Base-by-base conservation (phyloP, 2,888 invertebrate species). In the Merodon equestris region DNA sequence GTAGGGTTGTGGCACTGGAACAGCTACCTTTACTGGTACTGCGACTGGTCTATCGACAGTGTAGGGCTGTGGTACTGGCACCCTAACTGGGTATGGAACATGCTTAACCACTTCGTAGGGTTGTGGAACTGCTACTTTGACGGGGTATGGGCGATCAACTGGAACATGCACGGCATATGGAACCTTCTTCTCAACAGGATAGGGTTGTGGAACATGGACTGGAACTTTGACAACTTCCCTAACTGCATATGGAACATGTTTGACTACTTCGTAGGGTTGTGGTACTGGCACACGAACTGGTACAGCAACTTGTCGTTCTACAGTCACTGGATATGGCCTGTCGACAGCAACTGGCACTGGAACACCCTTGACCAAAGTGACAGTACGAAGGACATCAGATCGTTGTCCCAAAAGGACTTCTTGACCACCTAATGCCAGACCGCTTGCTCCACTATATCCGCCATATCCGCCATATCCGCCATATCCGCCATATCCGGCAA, bases 331-430 rank as follows among this genome's bases (percentile, higher is more conserved):
- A 53, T 93, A 91, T 1, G 94, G 94, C 85, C 91, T 92, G 84
- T 93, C 93, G 67, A 95, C 94, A 63, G 93, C 93, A 85, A 94
- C 94, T 72, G 93, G 93, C 71, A 92, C 92, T 40, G 93, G 92
- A 48, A 94, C 92, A 81, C 92, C 94, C 89, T 94, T 94, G 82
- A 94, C 92, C 17, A 95, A 91, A 34, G 94, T 94, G 81, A 94
- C 89, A 68, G 92, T 92, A 85, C 93, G 93, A 84, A 92, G 91
- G 15, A 90, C 88, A 83, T 93, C 91, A 66, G 91, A 90, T 81
- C 91, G 89, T 83, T 88, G 89, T 84, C 90, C 90, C 72, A 89
- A 85, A 61, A 88, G 82, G 73, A 87, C 84, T 54, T 83, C 86
- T 9, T 27, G n/a, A 40, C 56, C 60, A 47, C 50, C 72, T 9